These are phyloP conservation scores for Candoia aspera DNA, from an alignment of 2,113 vertebrate species.

Conservation along the genomic window DNA sequence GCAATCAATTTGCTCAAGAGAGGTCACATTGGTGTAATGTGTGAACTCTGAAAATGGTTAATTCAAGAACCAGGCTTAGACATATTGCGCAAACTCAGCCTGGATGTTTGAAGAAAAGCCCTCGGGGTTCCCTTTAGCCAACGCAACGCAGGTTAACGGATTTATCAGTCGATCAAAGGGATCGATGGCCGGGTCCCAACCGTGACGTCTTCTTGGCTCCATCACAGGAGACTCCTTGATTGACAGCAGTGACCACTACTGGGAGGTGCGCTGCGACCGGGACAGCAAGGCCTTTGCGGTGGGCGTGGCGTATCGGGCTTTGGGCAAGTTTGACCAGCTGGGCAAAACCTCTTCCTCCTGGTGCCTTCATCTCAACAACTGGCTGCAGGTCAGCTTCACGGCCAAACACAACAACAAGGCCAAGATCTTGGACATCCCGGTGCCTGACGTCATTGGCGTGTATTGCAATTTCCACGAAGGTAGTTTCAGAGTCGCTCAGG, in stretches of 20 bases:
- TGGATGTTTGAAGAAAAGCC: no score
- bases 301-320: slow-evolving; percentile 86
- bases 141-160: no score
- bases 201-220: background rate
- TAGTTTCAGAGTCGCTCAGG: slow-evolving; percentile 28
- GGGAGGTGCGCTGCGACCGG: slow-evolving; percentile 91
- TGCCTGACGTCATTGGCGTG: slow-evolving; percentile 88
- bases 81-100: no score
- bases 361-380: slow-evolving; percentile 97
- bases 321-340: slow-evolving; percentile 94
- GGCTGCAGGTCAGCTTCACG: slow-evolving; percentile 95
- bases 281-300: slow-evolving; percentile 93
- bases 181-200: background rate
- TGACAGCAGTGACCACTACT: slow-evolving; percentile 89
- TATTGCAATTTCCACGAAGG: slow-evolving; percentile 94
- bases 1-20: no score
- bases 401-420: slow-evolving; percentile 98
- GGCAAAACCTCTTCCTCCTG: slow-evolving; percentile 90
- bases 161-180: background rate
- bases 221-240: slow-evolving; percentile 85
- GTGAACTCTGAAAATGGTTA: no score
- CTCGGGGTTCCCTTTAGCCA: background rate
- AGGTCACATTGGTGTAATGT: no score
- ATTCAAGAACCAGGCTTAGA: no score
- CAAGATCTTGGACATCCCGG: slow-evolving; percentile 84